Evolutionary conservation across 2,797 vertebrate genomes (phyloP), one percentile per base, ranked within the genome.

Genomic region (Valencia hispanica): DNA sequence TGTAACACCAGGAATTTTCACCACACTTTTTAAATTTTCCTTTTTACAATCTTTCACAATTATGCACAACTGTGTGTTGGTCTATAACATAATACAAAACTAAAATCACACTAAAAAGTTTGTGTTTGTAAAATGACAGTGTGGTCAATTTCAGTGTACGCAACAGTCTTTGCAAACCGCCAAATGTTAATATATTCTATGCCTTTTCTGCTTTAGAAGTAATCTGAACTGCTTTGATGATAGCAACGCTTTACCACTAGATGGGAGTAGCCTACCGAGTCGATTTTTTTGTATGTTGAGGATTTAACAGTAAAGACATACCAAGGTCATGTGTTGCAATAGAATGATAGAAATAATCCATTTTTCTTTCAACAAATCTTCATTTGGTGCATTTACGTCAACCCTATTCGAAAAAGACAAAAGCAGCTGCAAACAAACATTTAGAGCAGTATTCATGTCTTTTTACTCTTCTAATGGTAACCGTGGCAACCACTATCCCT

Each of bases 191-290:
- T 22, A 39, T 25, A 65, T 25, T 65, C 59, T 20, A 36, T 17
- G 10, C 59, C 4, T 39, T 14, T 65, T 39, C 5, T 25, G 61
- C 4, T 43, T 68, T 8, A 27, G 43, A 11, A 43, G 25, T 36
- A n/a, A 17, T 25, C 39, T 41, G 10, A 68, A 27, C 65, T 41
- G 36, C 8, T 27, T 15, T 7, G 36, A 32, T 81, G 48, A 82
- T 86, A 36, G 45, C 87, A 71, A 25, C 20, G 5, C 27, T 7
- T 81, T 77, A 65, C 92, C 93, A 93, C 91, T 79, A 91, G 94
- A 83, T 88, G 88, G 88, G 6, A 81, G 90, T 83, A n/a, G n/a
- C n/a, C n/a, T n/a, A 75, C 80, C 84, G 80, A 41, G 81, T 69
- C 77, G 50, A 72, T 7, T 43, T 34, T 39, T 43, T 75, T 8